Evolutionary conservation across 2,888 invertebrate species (phyloP), one percentile per base, ranked within the genome.

Genomic region (Volucella inanis): DNA sequence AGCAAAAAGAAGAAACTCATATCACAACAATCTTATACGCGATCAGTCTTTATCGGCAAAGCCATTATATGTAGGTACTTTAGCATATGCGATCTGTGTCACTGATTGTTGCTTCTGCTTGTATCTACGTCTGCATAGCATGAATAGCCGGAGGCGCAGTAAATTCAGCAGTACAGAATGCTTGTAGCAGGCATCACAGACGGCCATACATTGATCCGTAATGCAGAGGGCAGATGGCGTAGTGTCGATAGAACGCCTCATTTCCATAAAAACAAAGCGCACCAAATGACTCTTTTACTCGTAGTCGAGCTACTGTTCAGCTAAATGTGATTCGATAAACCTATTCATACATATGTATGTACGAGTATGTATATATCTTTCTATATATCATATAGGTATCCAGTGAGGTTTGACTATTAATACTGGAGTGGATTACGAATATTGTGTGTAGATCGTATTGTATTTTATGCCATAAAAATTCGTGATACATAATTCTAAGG

Each of bases 1-100:
- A 45, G 50, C 62, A 81, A 65, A 43, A 78, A 55, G 62, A 45
- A 62, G 22, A 49, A 76, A 76, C 71, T 76, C 77, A 81, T 76
- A 85, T 77, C 72, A 81, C 81, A 85, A 85, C 71, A 85, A 85
- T 85, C 85, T 85, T 85, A 81, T 85, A 72, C 76, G 81, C 81
- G 81, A 85, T 85, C 81, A 68, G 85, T 64, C 62, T 80, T 81
- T 81, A 85, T 85, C 85, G 85, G 81, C 68, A 67, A 49, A 70
- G 31, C 62, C 81, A 81, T 77, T 85, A 31, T 31, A 31, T 31
- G 31, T 31, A 31, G 31, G 31, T 31, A 72, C 61, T 85, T 80
- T 72, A 72, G 85, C 85, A 85, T 85, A 85, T 81, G 76, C 85
- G 85, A 77, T 85, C 76, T 81, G 76, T 85, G 85, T 81, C 85